Percentiles rank a stretch among this genome's conserved stretches.
phyloP scores from a whole-genome alignment of 2,113 vertebrate species.

The Aplodontia rufa region DNA sequence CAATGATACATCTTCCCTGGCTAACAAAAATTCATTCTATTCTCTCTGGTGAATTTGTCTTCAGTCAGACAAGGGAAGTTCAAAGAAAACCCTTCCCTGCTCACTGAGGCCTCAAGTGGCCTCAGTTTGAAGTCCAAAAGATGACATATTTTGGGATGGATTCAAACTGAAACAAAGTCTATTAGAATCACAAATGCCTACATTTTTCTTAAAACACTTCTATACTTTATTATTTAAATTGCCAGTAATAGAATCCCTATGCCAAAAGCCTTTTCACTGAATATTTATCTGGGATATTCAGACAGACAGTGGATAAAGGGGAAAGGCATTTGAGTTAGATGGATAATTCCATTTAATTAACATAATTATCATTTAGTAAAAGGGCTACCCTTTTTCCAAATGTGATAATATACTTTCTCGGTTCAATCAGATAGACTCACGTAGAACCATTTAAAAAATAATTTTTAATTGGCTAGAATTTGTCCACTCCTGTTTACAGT shows the following conservation, averaged over 20 bases:
- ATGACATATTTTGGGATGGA: background rate
- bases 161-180: background rate
- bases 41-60: background rate
- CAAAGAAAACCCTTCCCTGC: background rate
- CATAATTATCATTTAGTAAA: background rate
- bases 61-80: background rate
- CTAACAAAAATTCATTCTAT: background rate
- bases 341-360: background rate
- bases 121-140: background rate
- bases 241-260: background rate
- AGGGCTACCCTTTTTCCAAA: background rate
- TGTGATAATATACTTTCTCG: background rate
- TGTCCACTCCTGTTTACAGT: background rate
- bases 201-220: conserved; percentile 9
- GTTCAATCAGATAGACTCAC: background rate
- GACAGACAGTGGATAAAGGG: background rate
- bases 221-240: background rate
- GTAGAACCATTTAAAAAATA: background rate
- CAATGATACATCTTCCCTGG: background rate
- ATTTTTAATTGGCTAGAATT: background rate
- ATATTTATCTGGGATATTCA: background rate
- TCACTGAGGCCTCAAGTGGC: background rate
- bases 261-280: background rate
- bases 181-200: conserved; percentile 25
- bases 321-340: background rate